A percentile compares a stretch with the other conserved stretches of the same genome.
phyloP scores from a whole-genome alignment of 2,888 invertebrate genomes.

The Cryptus viduatorius region DNA sequence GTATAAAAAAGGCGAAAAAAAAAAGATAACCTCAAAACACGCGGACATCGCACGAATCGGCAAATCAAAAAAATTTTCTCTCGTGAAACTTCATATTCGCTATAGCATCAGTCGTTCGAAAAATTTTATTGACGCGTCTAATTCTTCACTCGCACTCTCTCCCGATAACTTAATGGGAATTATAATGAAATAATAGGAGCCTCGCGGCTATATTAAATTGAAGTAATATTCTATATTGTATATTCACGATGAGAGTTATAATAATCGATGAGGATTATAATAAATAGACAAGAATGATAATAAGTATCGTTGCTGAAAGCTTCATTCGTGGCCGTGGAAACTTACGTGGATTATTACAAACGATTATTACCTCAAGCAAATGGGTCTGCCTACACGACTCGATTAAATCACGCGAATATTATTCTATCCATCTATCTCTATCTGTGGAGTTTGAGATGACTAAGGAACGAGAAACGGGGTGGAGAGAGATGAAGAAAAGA shows the following conservation, averaged over 20 bases:
- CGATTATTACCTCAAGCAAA: slow-evolving; percentile 53
- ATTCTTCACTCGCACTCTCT: neutral
- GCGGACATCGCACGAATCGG: slow-evolving; percentile 30
- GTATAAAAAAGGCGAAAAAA: slow-evolving; percentile 34
- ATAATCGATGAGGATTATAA: slow-evolving; percentile 51
- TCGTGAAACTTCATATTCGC: neutral
- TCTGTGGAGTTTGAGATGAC: slow-evolving; percentile 10
- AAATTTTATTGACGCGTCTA: neutral
- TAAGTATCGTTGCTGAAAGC: slow-evolving; percentile 45
- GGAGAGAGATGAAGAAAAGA: slow-evolving; percentile 9
- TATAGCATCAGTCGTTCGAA: neutral
- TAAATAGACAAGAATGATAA: slow-evolving; percentile 43
- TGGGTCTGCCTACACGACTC: slow-evolving; percentile 55
- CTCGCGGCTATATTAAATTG: slow-evolving; percentile 31
- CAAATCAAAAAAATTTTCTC: neutral
- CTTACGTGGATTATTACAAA: slow-evolving; percentile 60
- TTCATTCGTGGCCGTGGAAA: slow-evolving; percentile 40
- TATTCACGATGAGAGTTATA: slow-evolving; percentile 32
- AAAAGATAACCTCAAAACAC: slow-evolving; percentile 54
- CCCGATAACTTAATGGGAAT: neutral
- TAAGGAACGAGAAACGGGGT: neutral
- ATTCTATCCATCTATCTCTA: slow-evolving; percentile 49
- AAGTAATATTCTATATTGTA: slow-evolving; percentile 19
- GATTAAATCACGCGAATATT: slow-evolving; percentile 62
- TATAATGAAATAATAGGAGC: slow-evolving; percentile 27